Conservation (phyloP, 2,888 invertebrate species). For the Habroteleia sp. region DNA sequence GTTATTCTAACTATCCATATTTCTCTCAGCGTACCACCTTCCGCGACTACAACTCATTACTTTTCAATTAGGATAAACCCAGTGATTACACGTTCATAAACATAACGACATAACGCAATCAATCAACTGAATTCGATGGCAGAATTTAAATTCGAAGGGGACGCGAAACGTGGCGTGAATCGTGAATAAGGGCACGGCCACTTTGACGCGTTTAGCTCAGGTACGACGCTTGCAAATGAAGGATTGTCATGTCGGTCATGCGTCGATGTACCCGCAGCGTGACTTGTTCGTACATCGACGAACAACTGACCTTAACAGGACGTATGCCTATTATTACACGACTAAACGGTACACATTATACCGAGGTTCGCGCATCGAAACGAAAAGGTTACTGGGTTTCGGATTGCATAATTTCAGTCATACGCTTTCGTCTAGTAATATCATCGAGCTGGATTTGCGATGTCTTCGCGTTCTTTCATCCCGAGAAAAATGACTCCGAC, state of each 20-base stretch:
- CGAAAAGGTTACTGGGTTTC: conserved; percentile 78
- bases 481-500: conserved; percentile 14
- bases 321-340: conserved; percentile 71
- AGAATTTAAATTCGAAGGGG: too few relatives aligned
- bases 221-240: conserved; percentile 48
- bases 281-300: conserved; percentile 72
- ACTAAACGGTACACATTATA: conserved; percentile 64
- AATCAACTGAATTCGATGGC: background rate
- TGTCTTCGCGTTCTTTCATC: conserved; percentile 24
- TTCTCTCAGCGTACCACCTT: too few relatives aligned
- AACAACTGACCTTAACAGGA: conserved; percentile 76
- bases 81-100: too few relatives aligned
- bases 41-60: too few relatives aligned
- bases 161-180: too few relatives aligned
- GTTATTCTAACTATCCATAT: too few relatives aligned
- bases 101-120: too few relatives aligned
- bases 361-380: conserved; percentile 65
- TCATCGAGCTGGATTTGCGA: conserved; percentile 12
- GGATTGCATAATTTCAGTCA: conserved; percentile 71
- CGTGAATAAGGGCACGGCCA: conserved; percentile 32
- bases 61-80: too few relatives aligned
- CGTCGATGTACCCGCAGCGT: conserved; percentile 67
- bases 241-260: conserved; percentile 71
- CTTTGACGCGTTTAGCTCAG: conserved; percentile 20
- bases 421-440: conserved; percentile 61